Evolutionary conservation across 1,140 invertebrate species (phyloP).

Genomic region (Macrocentrus cingulum): DNA sequence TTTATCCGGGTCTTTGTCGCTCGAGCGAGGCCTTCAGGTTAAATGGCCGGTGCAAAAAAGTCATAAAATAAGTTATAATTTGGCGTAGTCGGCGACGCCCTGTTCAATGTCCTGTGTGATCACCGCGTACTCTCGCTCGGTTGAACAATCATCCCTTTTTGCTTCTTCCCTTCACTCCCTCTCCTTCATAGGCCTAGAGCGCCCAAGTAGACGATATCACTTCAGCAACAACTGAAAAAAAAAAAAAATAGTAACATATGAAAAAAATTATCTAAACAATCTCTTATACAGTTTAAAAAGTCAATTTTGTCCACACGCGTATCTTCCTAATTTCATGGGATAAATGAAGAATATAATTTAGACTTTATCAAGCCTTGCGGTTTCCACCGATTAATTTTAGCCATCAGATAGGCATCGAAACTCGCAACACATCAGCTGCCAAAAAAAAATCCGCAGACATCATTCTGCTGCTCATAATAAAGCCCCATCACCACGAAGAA

Average conservation of each 20-base stretch:
- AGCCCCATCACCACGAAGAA: slow-evolving; percentile 4
- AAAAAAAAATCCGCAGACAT: too few relatives aligned
- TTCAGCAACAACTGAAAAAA: not conserved
- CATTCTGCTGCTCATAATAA: slow-evolving; percentile 11
- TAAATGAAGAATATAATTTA: slow-evolving; percentile 11
- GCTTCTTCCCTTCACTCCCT: slow-evolving; percentile 21
- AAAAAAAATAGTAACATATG: not conserved
- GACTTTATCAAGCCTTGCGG: slow-evolving; percentile 10
- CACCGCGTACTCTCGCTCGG: slow-evolving; percentile 55
- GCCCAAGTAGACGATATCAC: too few relatives aligned
- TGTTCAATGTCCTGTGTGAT: slow-evolving; percentile 61
- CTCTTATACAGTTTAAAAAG: too few relatives aligned
- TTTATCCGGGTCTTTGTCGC: not conserved
- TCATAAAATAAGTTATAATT: slow-evolving; percentile 62
- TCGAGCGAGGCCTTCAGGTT: slow-evolving; percentile 39
- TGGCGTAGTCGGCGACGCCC: slow-evolving; percentile 55
- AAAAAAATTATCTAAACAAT: not conserved
- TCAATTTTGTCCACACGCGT: not conserved
- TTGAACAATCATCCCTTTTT: slow-evolving; percentile 36
- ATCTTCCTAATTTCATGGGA: slow-evolving; percentile 15
- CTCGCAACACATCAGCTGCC: too few relatives aligned
- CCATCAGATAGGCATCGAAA: slow-evolving; percentile 17
- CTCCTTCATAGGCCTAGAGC: too few relatives aligned
- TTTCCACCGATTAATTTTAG: slow-evolving; percentile 6
- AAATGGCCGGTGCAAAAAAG: slow-evolving; percentile 60